These are phyloP conservation scores for Pungitius pungitius DNA, from an alignment of 2,113 vertebrate species.

Conservation along the genomic window DNA sequence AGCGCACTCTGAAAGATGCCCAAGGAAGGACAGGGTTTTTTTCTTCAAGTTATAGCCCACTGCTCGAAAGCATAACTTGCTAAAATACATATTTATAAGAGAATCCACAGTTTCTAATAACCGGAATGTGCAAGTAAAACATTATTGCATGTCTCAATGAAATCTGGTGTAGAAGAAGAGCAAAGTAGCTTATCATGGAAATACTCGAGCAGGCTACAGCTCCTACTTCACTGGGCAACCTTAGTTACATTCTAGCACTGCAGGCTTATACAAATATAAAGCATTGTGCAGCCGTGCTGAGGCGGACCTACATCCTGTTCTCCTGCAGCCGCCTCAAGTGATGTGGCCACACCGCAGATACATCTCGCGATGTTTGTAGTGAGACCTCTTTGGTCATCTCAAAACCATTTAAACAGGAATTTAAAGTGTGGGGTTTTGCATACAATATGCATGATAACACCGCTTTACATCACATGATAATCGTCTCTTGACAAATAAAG, in stretches of 20 bases:
- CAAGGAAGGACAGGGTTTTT: no score
- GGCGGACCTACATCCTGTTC: conserved; percentile 2
- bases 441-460: rapidly evolving
- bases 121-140: not conserved
- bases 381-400: not conserved
- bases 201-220: not conserved
- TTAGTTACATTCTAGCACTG: not conserved
- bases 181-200: not conserved
- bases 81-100: not conserved
- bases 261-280: not conserved
- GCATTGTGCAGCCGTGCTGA: not conserved
- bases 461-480: rapidly evolving
- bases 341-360: not conserved
- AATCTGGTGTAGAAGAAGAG: not conserved
- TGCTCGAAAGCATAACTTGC: not conserved
- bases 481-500: no score
- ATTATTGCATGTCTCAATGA: not conserved
- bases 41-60: no score
- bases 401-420: no score
- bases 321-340: not conserved
- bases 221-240: not conserved
- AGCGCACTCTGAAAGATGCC: no score
- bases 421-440: rapidly evolving
- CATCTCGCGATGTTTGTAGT: conserved; percentile 12
- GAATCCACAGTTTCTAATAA: not conserved